Conservation (phyloP, 2,113 vertebrate genomes). For the Mobula birostris region DNA sequence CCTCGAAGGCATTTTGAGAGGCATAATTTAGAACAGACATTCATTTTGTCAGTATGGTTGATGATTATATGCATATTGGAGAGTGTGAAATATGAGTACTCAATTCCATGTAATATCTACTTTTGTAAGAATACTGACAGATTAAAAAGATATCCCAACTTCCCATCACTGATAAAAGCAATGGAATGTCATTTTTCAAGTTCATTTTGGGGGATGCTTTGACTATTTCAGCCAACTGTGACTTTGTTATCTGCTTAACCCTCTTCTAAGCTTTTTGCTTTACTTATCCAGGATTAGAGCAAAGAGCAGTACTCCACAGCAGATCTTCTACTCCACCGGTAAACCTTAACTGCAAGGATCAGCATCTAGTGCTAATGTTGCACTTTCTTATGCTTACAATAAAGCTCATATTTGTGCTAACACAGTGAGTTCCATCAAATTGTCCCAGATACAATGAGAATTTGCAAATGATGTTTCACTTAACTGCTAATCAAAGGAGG, state of each 20-base stretch:
- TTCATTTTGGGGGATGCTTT: not conserved
- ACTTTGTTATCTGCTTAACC: not conserved
- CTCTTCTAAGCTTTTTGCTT: not conserved
- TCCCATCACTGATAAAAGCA: not conserved
- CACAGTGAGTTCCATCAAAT: not conserved
- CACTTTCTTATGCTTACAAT: not conserved
- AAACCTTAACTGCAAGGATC: not conserved
- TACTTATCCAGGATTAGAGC: not conserved
- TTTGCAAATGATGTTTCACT: not conserved
- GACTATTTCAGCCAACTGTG: conserved; percentile 2
- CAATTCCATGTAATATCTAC: conserved; percentile 24
- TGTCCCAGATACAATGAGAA: not conserved
- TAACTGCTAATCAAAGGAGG: not conserved
- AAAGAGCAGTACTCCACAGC: not conserved
- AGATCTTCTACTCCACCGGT: not conserved
- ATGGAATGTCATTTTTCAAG: conserved; percentile 6
- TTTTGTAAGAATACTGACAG: not conserved
- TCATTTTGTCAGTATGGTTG: conserved; percentile 25
- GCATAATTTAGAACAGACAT: conserved; percentile 23
- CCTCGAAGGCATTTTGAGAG: conserved; percentile 37
- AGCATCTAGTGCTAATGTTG: not conserved
- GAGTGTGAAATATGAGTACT: conserved; percentile 22
- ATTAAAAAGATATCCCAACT: conserved; percentile 19
- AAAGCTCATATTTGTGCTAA: not conserved
- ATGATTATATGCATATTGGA: conserved; percentile 30